Conservation (phyloP, 53 echinoderm and acorn worm genomes). For the Patiria pectinifera region DNA sequence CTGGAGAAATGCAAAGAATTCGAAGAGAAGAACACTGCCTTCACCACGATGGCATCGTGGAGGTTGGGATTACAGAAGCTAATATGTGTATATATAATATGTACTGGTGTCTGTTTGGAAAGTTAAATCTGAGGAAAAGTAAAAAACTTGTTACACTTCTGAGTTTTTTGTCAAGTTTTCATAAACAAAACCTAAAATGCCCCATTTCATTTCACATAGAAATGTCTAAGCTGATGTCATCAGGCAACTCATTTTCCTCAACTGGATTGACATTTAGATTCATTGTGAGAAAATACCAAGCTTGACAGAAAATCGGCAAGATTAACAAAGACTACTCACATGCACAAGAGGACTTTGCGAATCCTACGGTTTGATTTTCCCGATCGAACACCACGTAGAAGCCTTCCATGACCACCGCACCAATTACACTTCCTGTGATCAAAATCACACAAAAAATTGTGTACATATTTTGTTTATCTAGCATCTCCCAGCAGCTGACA, state of each 20-base stretch:
- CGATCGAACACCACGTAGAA: conserved; percentile 98
- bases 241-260: no score
- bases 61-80: not conserved
- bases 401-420: conserved; percentile 95
- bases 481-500: not conserved
- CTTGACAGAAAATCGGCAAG: not conserved
- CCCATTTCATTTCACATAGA: no score
- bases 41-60: not conserved
- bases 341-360: conserved; percentile 89
- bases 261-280: not conserved
- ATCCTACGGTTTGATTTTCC: conserved; percentile 80
- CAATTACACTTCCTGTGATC: conserved; percentile 83
- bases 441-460: not conserved
- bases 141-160: no score
- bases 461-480: not conserved
- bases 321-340: conserved; percentile 7
- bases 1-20: not conserved
- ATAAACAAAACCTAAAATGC: no score
- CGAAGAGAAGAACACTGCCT: not conserved
- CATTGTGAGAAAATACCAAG: not conserved
- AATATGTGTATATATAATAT: no score
- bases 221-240: no score
- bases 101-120: no score
- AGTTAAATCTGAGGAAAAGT: no score
- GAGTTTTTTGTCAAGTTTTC: no score